These are phyloP conservation scores for Haliclystus octoradiatus DNA, from an alignment of 30 jellyfish, hydroid and myxozoan species.

Conservation along the genomic window DNA sequence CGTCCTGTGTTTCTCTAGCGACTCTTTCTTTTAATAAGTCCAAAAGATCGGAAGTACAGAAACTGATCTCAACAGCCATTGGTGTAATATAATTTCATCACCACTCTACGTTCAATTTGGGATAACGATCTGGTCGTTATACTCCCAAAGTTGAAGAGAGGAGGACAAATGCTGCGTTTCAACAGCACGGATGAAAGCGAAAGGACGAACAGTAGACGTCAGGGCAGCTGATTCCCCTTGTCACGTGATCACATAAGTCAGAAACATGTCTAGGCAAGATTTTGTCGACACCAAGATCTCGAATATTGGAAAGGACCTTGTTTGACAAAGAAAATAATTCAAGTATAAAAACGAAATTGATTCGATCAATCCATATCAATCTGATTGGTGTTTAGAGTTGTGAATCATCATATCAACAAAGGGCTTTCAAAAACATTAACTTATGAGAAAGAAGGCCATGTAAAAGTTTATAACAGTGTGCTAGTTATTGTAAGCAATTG, in stretches of 20 bases:
- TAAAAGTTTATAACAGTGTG: too few species aligned
- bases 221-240: neutral
- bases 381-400: too few species aligned
- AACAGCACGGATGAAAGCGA: neutral
- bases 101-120: neutral
- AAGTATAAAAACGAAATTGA: too few species aligned
- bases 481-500: too few species aligned
- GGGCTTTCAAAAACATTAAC: too few species aligned
- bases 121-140: neutral
- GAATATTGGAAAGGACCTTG: too few species aligned
- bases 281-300: too few species aligned
- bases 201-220: neutral
- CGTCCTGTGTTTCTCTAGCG: neutral
- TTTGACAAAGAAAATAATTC: too few species aligned
- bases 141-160: neutral
- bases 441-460: too few species aligned
- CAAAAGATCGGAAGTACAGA: neutral
- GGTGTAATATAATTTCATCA: neutral
- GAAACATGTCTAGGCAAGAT: neutral
- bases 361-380: too few species aligned
- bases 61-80: neutral
- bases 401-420: too few species aligned
- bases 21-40: neutral
- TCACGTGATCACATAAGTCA: neutral
- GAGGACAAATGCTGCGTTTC: neutral